These are phyloP conservation scores for Uromys caudimaculatus DNA, from an alignment of 2,797 vertebrate species.

Conservation along the genomic window DNA sequence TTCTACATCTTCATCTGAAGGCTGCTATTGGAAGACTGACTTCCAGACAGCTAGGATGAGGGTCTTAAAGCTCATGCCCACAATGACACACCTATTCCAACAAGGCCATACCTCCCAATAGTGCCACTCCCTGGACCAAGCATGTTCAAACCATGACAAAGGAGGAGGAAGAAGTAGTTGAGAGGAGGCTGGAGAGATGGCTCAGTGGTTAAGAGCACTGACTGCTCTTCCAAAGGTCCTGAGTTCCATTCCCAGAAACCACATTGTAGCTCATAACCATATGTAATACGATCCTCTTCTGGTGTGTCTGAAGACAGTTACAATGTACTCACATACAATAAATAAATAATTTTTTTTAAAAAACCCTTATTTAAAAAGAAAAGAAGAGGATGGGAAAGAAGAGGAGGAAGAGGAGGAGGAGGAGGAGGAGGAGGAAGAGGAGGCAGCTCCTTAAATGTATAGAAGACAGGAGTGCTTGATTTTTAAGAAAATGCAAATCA, in stretches of 20 bases:
- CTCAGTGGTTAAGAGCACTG: background rate
- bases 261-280: background rate
- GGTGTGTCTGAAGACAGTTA: background rate
- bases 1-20: background rate
- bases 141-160: background rate
- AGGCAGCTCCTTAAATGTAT: background rate
- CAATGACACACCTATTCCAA: background rate
- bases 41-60: background rate
- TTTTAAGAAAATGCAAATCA: slow-evolving; percentile 28
- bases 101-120: background rate
- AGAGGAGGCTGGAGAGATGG: background rate
- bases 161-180: background rate
- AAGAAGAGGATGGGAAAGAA: background rate
- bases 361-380: no score
- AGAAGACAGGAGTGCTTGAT: background rate
- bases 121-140: background rate
- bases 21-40: background rate
- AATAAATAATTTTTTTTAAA: background rate
- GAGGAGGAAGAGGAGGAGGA: background rate
- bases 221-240: background rate
- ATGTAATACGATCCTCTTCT: background rate
- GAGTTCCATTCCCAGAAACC: background rate
- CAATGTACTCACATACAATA: background rate
- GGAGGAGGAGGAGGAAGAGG: background rate
- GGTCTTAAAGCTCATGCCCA: background rate